A percentile compares a stretch with the other conserved stretches of the same genome.
Evolutionary conservation across 23 tunicate genomes (phyloP).

Genomic region (Clavelina lepadiformis): DNA sequence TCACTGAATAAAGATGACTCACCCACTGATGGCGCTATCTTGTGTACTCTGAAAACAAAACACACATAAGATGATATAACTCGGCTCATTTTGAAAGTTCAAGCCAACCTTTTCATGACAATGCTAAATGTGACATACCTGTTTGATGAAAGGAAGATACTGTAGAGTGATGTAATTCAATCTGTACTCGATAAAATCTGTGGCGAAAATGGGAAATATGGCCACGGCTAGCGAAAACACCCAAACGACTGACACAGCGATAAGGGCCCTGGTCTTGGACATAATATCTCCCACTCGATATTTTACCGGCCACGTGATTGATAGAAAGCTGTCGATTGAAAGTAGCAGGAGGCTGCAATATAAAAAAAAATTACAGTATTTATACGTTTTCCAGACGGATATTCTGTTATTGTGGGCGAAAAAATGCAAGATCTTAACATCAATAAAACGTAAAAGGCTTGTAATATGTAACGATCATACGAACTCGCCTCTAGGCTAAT

Average conservation of each 20-base stretch:
- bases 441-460: no score
- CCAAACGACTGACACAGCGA: constrained; percentile 39
- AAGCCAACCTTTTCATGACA: no score
- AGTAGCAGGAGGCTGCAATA: constrained; percentile 62
- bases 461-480: no score
- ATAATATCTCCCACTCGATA: constrained; percentile 88
- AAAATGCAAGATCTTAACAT: no score
- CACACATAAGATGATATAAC: background rate
- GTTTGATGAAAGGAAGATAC: constrained; percentile 52
- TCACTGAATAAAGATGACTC: no score
- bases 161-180: constrained; percentile 38
- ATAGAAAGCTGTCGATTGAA: constrained; percentile 70
- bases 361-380: no score
- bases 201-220: constrained; percentile 33
- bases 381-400: no score
- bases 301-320: constrained; percentile 78
- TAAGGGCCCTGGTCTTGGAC: constrained; percentile 40
- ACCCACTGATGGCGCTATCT: no score
- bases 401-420: no score
- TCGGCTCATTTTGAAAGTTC: background rate
- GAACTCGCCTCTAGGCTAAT: no score
- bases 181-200: constrained; percentile 33
- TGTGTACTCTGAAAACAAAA: constrained; percentile 6
- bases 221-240: constrained; percentile 46
- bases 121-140: no score